These are phyloP conservation scores for Stercorarius parasiticus DNA, from an alignment of 2,113 vertebrate genomes.

Conservation along the genomic window DNA sequence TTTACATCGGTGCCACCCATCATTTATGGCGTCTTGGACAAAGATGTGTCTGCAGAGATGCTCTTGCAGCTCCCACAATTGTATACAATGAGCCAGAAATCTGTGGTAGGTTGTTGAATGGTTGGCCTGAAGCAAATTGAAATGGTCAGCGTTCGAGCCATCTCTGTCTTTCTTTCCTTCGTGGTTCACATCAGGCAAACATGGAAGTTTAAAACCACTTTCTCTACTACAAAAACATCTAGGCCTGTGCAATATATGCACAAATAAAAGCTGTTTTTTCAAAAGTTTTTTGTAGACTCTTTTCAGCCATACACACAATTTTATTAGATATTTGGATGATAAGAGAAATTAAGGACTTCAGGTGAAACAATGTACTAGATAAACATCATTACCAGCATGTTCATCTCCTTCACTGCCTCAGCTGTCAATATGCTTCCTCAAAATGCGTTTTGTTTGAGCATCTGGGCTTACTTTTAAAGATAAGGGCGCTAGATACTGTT, in stretches of 20 bases:
- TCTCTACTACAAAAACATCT: background rate
- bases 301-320: background rate
- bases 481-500: background rate
- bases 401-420: background rate
- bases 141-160: background rate
- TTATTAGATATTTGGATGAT: background rate
- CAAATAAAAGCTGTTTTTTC: background rate
- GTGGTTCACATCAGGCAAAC: background rate
- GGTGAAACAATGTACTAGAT: background rate
- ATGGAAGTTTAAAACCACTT: background rate
- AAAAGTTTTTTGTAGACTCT: background rate
- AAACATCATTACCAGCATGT: background rate
- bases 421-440: background rate
- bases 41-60: slow-evolving; percentile 76
- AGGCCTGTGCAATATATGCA: background rate
- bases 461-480: background rate
- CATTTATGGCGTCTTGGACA: slow-evolving; percentile 80
- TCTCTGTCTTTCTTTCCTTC: background rate
- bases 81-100: slow-evolving; percentile 71
- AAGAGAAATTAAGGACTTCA: background rate
- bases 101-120: slow-evolving; percentile 69
- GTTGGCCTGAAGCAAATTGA: background rate
- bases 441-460: background rate
- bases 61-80: slow-evolving; percentile 77
- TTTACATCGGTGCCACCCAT: slow-evolving; percentile 81